A percentile compares a stretch with the other conserved stretches of the same genome.
Conservation (phyloP, 37 sponge, comb jelly and placozoan species). For the Spongilla lacustris region DNA sequence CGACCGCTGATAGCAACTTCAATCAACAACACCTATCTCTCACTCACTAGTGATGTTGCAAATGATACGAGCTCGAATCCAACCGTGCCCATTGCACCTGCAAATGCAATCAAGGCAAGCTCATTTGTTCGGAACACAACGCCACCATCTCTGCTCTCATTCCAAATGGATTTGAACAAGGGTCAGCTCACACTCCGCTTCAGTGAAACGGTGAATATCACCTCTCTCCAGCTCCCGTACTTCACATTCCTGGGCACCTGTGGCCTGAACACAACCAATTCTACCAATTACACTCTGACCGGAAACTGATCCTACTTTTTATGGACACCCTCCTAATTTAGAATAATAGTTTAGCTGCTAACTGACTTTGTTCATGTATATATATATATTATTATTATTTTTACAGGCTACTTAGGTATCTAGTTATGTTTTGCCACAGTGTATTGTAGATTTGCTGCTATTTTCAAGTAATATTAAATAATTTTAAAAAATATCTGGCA, state of each 20-base stretch:
- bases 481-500: not conserved
- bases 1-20: slow-evolving; percentile 50
- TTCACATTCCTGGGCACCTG: slow-evolving; percentile 56
- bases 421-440: not conserved
- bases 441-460: not conserved
- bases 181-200: slow-evolving; percentile 72
- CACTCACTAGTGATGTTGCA: slow-evolving; percentile 38
- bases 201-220: slow-evolving; percentile 82
- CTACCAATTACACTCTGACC: slow-evolving; percentile 53
- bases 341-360: not conserved
- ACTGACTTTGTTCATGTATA: not conserved
- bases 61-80: slow-evolving; percentile 72
- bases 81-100: slow-evolving; percentile 11
- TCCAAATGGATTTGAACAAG: slow-evolving; percentile 70
- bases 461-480: not conserved
- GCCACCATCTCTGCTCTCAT: slow-evolving; percentile 65
- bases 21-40: slow-evolving; percentile 54
- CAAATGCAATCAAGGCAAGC: slow-evolving; percentile 38
- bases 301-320: slow-evolving; percentile 25
- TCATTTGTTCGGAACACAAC: slow-evolving; percentile 63
- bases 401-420: too few species aligned
- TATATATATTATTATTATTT: not conserved
- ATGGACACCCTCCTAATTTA: not conserved
- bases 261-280: not conserved
- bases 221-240: slow-evolving; percentile 35